These are phyloP conservation scores for Taurulus bubalis DNA, from an alignment of 2,113 vertebrate species.

Conservation along the genomic window DNA sequence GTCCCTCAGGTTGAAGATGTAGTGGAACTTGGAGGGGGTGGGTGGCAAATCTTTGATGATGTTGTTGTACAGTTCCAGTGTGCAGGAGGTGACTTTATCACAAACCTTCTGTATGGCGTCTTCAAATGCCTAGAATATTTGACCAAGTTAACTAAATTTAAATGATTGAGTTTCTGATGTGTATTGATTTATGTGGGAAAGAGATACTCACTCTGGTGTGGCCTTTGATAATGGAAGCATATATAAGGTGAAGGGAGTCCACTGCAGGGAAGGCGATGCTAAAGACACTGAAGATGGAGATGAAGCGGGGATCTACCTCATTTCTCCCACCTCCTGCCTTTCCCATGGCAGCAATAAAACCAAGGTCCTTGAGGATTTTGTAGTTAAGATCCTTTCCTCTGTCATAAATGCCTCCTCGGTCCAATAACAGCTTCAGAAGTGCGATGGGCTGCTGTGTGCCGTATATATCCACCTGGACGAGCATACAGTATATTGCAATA, in stretches of 20 bases:
- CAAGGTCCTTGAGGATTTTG: slow-evolving; percentile 92
- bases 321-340: slow-evolving; percentile 97
- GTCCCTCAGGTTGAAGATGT: slow-evolving; percentile 97
- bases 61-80: slow-evolving; percentile 88
- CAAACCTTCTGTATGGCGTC: slow-evolving; percentile 84
- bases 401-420: slow-evolving; percentile 91
- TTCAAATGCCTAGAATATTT: slow-evolving; percentile 84
- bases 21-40: slow-evolving; percentile 97
- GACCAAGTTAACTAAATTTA: background rate
- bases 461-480: slow-evolving; percentile 91
- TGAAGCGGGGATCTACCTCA: slow-evolving; percentile 92
- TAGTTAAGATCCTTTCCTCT: slow-evolving; percentile 93
- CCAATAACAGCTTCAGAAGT: slow-evolving; percentile 92
- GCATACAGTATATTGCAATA: background rate
- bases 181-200: background rate
- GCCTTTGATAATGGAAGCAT: slow-evolving; percentile 92
- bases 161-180: slow-evolving; percentile 2
- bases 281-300: slow-evolving; percentile 94
- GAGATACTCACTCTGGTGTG: slow-evolving; percentile 87
- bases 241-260: slow-evolving; percentile 90
- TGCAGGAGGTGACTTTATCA: slow-evolving; percentile 89
- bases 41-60: slow-evolving; percentile 91
- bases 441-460: slow-evolving; percentile 98
- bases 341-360: slow-evolving; percentile 95
- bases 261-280: slow-evolving; percentile 90